phyloP scores from a whole-genome alignment of 2,113 vertebrate species.

The Pandion haliaetus region DNA sequence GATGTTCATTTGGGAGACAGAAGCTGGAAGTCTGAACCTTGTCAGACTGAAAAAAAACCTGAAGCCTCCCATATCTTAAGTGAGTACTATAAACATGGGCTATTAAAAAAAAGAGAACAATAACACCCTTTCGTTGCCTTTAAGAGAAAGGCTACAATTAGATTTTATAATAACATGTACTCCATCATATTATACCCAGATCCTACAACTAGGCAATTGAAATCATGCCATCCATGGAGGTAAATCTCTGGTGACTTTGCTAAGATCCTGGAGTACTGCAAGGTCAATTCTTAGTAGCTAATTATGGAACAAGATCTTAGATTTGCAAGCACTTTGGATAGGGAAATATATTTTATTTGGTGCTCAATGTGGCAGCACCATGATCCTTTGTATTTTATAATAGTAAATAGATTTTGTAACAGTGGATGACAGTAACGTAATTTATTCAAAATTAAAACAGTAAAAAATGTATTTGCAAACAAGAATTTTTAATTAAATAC shows the following conservation, averaged over 20 bases:
- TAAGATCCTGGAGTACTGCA: background rate
- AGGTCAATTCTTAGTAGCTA: background rate
- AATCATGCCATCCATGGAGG: background rate
- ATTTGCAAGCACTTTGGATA: background rate
- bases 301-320: background rate
- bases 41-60: background rate
- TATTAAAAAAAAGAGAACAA: background rate
- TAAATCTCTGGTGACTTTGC: background rate
- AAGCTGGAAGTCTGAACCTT: background rate
- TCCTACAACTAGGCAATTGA: background rate
- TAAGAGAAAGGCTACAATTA: background rate
- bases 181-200: background rate
- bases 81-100: background rate
- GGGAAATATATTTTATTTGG: background rate
- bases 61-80: background rate
- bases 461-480: background rate
- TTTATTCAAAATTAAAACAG: background rate
- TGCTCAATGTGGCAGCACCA: background rate
- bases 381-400: background rate
- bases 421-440: background rate
- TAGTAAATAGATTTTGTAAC: background rate
- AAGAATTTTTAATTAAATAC: background rate
- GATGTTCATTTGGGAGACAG: background rate
- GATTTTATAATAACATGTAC: background rate
- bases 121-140: background rate